A percentile compares a stretch with the other conserved stretches of the same genome.
These are phyloP conservation scores for Monodelphis domestica DNA, from an alignment of 2,797 vertebrate species.

Conservation along the genomic window DNA sequence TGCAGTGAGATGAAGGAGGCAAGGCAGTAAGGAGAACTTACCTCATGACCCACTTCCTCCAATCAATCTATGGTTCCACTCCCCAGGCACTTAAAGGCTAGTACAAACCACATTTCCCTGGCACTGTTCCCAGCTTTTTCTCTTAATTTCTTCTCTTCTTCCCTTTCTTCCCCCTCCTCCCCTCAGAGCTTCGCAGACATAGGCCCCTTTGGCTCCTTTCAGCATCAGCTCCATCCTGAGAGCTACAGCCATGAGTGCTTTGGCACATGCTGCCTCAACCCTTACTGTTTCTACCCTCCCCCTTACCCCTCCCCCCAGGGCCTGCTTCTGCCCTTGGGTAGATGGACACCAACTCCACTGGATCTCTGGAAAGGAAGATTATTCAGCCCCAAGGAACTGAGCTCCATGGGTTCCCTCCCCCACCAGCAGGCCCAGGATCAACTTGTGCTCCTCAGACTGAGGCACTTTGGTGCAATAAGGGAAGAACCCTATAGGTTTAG, in stretches of 20 bases:
- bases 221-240: constrained; percentile 18
- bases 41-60: constrained; percentile 19
- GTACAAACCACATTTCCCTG: constrained; percentile 50
- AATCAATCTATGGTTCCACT: constrained; percentile 12
- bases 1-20: constrained; percentile 32
- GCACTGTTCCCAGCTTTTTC: constrained; percentile 11
- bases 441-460: neutral
- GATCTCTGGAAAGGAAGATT: constrained; percentile 35
- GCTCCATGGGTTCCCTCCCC: neutral
- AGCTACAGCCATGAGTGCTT: constrained; percentile 43
- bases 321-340: constrained; percentile 34
- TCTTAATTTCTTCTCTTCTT: constrained; percentile 74
- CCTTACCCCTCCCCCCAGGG: too few species aligned
- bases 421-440: constrained; percentile 19
- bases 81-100: constrained; percentile 68
- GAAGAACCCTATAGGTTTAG: constrained; percentile 46
- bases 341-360: constrained; percentile 23
- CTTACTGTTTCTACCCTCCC: constrained; percentile 8
- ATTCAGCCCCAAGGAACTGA: neutral
- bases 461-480: neutral
- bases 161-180: neutral
- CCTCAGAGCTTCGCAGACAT: constrained; percentile 69
- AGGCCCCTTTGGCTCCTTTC: constrained; percentile 55
- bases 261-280: constrained; percentile 40
- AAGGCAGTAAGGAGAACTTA: constrained; percentile 30